Evolutionary conservation across 2,797 vertebrate genomes (phyloP), one percentile per base, ranked within the genome.

Genomic region (Urocyon cinereoargenteus): DNA sequence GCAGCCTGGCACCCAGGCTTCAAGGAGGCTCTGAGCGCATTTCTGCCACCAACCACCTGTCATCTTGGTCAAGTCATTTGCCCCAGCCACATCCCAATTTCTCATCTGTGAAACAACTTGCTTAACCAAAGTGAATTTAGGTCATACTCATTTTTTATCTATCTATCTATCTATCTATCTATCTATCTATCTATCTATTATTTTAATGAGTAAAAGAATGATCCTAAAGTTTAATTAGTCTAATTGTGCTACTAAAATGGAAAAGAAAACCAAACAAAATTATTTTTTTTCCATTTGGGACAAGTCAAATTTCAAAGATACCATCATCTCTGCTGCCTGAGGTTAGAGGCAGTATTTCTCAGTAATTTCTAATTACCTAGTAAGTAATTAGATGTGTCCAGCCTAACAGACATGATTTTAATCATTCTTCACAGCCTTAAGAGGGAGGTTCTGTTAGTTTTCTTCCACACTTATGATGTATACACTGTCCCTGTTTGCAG

Each of bases 121-220:
- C 62, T 92, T 75, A 73, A 87, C 62, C 34, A 34, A 57, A 64
- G 51, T 78, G 53, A 61, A 19, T 66, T 90, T 85, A 90, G 68
- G 19, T 49, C 31, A 70, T 26, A 36, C 49, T 84, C 28, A 94
- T 55, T 91, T 73, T 72, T 73, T 22, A 45, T 45, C 40, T 45
- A 6, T n/a, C n/a, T 86, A 45, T 45, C 6, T 45, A 45, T 45
- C 7, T 61, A 82, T 64, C n/a, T n/a, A 91, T 86, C 28, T 55
- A 2, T 86, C 28, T 28, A 34, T 86, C 24, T 86, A 45, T 45
- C 6, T 45, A 45, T 45, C 7, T 61, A 82, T 64, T 66, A 49
- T 78, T 36, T 87, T 45, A 36, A 49, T 66, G 53, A 22, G 34
- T 57, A 34, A 57, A 53, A 24, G 18, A 18, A 11, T 62, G 22